A percentile compares a stretch with the other conserved stretches of the same genome.
Evolutionary conservation across 2,888 invertebrate species (phyloP).

Genomic region (Physocephala rufipes): DNA sequence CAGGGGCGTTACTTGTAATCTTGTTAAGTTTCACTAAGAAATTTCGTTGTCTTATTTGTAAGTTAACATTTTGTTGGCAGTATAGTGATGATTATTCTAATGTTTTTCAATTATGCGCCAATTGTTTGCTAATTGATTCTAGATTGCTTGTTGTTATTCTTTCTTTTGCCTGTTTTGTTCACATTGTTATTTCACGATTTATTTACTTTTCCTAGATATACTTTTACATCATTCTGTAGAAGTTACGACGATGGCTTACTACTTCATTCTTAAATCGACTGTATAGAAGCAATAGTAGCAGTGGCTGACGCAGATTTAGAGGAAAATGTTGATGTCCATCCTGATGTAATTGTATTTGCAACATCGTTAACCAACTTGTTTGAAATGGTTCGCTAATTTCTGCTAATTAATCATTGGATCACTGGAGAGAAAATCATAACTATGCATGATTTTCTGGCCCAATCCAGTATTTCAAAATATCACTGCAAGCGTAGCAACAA

Average conservation of each 20-base stretch:
- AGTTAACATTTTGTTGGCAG: too few species aligned
- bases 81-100: too few species aligned
- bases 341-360: background rate
- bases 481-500: background rate
- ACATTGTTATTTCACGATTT: too few species aligned
- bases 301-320: too few species aligned
- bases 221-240: background rate
- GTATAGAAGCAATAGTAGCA: background rate
- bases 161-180: too few species aligned
- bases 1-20: too few species aligned
- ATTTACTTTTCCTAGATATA: background rate
- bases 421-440: background rate
- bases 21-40: too few species aligned
- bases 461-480: background rate
- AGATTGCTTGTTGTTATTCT: too few species aligned
- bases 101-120: too few species aligned
- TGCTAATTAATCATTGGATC: conserved; percentile 29
- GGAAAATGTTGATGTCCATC: too few species aligned
- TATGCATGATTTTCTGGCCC: background rate
- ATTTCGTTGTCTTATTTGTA: too few species aligned
- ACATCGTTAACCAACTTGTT: background rate
- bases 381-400: conserved; percentile 42
- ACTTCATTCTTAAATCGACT: background rate
- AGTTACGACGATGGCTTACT: background rate
- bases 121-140: too few species aligned